Percentiles rank a stretch among this genome's conserved stretches.
These are phyloP conservation scores for Anticlea derivata DNA, from an alignment of 2,888 invertebrate species.

Conservation along the genomic window DNA sequence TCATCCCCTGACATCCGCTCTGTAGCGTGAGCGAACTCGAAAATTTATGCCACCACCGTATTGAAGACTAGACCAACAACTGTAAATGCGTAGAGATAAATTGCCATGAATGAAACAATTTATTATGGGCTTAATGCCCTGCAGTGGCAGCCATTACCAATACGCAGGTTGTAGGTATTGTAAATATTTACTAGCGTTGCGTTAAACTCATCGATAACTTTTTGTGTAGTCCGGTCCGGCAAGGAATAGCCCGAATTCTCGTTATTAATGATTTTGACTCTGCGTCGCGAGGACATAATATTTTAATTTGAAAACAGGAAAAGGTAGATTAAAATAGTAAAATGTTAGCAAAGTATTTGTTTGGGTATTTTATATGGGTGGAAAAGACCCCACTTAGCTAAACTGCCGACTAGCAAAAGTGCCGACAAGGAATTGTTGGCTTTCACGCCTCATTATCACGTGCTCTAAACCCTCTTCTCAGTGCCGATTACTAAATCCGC, in stretches of 20 bases:
- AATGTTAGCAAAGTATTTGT: conserved; percentile 17
- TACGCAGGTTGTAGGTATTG: conserved; percentile 10
- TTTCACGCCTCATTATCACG: conserved; percentile 41
- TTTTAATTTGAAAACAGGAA: background rate
- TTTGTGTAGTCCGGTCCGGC: no score
- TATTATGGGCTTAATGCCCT: conserved; percentile 28
- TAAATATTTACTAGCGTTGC: conserved; percentile 1
- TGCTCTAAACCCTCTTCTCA: conserved; percentile 36
- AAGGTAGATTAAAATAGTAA: background rate
- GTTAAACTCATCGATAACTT: background rate
- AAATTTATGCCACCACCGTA: conserved; percentile 53
- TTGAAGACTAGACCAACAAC: conserved; percentile 38
- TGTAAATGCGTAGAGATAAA: conserved; percentile 29
- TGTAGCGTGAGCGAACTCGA: conserved; percentile 51
- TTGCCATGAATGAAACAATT: conserved; percentile 31
- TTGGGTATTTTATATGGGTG: conserved; percentile 16
- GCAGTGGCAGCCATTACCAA: conserved; percentile 20
- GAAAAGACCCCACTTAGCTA: conserved; percentile 28
- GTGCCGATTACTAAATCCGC: conserved; percentile 38
- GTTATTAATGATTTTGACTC: no score
- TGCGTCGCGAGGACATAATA: no score
- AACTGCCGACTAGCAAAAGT: conserved; percentile 27
- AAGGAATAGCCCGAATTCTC: no score
- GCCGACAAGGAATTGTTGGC: conserved; percentile 35
- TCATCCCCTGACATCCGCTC: conserved; percentile 62